phyloP scores from a whole-genome alignment of 92 coral and sea anemone species.

The Zoanthus gigantus region DNA sequence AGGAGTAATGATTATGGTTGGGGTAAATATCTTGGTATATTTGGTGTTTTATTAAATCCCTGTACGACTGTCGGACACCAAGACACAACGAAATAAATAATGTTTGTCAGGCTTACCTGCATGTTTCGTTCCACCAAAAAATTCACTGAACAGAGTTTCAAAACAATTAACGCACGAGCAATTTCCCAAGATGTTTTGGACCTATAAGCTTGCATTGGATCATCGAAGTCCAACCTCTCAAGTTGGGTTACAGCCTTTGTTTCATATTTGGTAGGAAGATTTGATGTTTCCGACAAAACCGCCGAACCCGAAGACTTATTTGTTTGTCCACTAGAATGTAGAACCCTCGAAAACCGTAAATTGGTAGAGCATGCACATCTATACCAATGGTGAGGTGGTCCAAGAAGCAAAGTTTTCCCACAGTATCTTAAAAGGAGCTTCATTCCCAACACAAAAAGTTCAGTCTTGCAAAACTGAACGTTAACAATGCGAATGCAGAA shows the following conservation, averaged over 20 bases:
- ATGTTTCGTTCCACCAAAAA: conserved; percentile 87
- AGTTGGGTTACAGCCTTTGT: background rate
- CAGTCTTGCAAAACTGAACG: background rate
- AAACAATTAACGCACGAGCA: conserved; percentile 84
- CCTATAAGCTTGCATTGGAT: conserved; percentile 78
- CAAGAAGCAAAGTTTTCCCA: conserved; percentile 12
- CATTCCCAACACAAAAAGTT: background rate
- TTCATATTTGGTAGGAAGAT: conserved; percentile 1
- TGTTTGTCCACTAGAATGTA: background rate
- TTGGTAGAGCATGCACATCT: background rate
- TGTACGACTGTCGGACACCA: too few relatives aligned
- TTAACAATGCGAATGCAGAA: background rate
- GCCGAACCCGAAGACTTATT: conserved; percentile 8
- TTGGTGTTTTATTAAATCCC: too few relatives aligned
- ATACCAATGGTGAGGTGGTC: background rate
- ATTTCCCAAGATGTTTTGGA: conserved; percentile 94
- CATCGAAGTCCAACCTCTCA: conserved; percentile 68
- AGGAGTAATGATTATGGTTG: too few relatives aligned
- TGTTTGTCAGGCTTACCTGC: conserved; percentile 58
- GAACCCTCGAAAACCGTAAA: conserved; percentile 5
- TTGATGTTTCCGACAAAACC: conserved; percentile 17
- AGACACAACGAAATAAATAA: too few relatives aligned
- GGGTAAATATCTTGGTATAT: too few relatives aligned
- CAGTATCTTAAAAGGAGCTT: background rate
- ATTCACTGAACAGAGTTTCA: conserved; percentile 86